Evolutionary conservation across 2,113 vertebrate species (phyloP).

Genomic region (Callorhinus ursinus): DNA sequence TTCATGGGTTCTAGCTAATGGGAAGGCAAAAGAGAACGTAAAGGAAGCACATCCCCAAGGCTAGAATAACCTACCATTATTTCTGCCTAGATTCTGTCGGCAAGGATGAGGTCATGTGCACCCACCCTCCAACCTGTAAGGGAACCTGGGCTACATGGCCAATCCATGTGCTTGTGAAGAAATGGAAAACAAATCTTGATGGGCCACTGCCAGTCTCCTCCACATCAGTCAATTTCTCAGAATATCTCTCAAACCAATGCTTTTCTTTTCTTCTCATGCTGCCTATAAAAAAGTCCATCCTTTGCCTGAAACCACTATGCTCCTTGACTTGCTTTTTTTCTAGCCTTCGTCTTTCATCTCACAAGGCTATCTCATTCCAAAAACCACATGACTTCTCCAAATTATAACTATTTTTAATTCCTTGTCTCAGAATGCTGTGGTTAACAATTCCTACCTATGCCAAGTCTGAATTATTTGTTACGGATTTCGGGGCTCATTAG

Average conservation of each 20-base stretch:
- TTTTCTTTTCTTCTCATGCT: not conserved
- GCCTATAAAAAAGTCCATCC: not conserved
- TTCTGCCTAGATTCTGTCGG: not conserved
- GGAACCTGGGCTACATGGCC: not conserved
- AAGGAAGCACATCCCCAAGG: not conserved
- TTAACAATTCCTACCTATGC: not conserved
- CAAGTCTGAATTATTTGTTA: not conserved
- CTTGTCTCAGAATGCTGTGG: not conserved
- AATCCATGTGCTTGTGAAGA: not conserved
- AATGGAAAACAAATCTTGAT: not conserved
- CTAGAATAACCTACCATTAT: not conserved
- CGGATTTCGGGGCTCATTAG: not conserved
- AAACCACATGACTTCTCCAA: slow-evolving; percentile 17
- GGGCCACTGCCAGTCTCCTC: not conserved
- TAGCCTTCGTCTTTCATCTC: not conserved
- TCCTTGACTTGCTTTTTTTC: not conserved
- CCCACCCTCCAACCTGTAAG: not conserved
- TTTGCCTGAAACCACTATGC: not conserved
- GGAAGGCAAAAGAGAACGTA: not conserved
- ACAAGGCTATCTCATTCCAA: not conserved
- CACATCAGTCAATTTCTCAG: not conserved
- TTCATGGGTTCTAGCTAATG: not conserved
- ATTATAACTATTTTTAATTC: slow-evolving; percentile 1
- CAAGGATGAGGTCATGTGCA: not conserved
- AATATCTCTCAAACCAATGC: not conserved